Evolutionary conservation across 2,113 vertebrate species (phyloP).

Genomic region (Cairina moschata): DNA sequence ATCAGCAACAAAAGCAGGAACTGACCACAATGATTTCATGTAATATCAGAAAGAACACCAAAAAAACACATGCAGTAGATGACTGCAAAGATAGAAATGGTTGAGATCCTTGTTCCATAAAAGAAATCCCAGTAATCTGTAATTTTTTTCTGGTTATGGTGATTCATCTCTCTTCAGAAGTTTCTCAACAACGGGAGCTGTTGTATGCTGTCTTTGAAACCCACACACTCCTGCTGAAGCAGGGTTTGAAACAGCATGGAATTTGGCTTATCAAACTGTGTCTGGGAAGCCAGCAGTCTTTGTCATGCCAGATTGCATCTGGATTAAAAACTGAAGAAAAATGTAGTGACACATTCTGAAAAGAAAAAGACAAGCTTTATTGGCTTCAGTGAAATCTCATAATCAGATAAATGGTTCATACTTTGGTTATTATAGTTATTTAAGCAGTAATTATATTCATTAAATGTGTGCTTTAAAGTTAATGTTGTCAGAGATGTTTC

Average conservation of each 20-base stretch:
- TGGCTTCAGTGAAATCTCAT: conserved; percentile 35
- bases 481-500: neutral
- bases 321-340: conserved; percentile 54
- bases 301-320: conserved; percentile 56
- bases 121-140: neutral
- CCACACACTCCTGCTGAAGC: neutral
- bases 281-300: conserved; percentile 32
- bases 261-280: conserved; percentile 47
- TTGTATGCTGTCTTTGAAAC: conserved; percentile 33
- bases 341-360: conserved; percentile 33
- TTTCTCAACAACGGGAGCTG: conserved; percentile 11
- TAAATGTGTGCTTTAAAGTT: conserved; percentile 36
- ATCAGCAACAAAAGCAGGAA: neutral
- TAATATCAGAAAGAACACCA: neutral
- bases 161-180: conserved; percentile 32
- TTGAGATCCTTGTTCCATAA: neutral
- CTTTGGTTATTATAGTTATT: conserved; percentile 25
- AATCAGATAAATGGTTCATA: conserved; percentile 44
- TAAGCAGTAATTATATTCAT: conserved; percentile 31
- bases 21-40: neutral
- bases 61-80: neutral
- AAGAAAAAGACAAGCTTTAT: conserved; percentile 38
- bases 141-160: conserved; percentile 15
- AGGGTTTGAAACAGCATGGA: conserved; percentile 19
- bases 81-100: neutral